A percentile compares a stretch with the other conserved stretches of the same genome.
Evolutionary conservation across 2,888 invertebrate species (phyloP).

Genomic region (Saturnia japonica): DNA sequence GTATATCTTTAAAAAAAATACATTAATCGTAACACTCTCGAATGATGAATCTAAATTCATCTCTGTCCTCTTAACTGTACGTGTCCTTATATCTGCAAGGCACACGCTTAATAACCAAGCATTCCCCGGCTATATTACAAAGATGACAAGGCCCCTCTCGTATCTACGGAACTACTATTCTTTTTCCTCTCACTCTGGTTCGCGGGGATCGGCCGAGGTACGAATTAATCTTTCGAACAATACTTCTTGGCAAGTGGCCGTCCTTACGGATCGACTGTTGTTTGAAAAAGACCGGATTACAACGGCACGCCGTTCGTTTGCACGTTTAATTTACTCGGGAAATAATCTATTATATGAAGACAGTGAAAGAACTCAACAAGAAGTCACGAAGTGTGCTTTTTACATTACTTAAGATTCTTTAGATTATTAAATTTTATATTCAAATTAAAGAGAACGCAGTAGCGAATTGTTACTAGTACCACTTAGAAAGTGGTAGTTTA

Average conservation of each 20-base stretch:
- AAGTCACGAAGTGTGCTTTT: neutral
- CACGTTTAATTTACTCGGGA: slow-evolving; percentile 19
- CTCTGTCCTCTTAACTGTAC: slow-evolving; percentile 1
- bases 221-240: slow-evolving; percentile 70
- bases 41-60: slow-evolving; percentile 7
- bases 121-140: slow-evolving; percentile 21
- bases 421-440: too few species aligned
- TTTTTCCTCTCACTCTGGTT: slow-evolving; percentile 13
- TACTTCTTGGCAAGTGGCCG: slow-evolving; percentile 53
- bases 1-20: neutral
- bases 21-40: neutral
- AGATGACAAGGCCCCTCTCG: slow-evolving; percentile 22
- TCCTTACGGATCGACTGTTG: slow-evolving; percentile 32
- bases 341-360: slow-evolving; percentile 16
- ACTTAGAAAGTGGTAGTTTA: too few species aligned
- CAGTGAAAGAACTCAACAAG: neutral
- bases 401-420: too few species aligned
- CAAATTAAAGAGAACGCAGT: too few species aligned
- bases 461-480: too few species aligned
- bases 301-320: slow-evolving; percentile 15
- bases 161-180: slow-evolving; percentile 9
- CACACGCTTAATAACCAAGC: slow-evolving; percentile 16
- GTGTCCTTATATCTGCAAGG: neutral
- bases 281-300: slow-evolving; percentile 22
- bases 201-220: slow-evolving; percentile 36